Percentiles rank a stretch among this genome's conserved stretches.
Evolutionary conservation across 2,113 vertebrate genomes (phyloP).

Genomic region (Nothocercus nigrocapillus): DNA sequence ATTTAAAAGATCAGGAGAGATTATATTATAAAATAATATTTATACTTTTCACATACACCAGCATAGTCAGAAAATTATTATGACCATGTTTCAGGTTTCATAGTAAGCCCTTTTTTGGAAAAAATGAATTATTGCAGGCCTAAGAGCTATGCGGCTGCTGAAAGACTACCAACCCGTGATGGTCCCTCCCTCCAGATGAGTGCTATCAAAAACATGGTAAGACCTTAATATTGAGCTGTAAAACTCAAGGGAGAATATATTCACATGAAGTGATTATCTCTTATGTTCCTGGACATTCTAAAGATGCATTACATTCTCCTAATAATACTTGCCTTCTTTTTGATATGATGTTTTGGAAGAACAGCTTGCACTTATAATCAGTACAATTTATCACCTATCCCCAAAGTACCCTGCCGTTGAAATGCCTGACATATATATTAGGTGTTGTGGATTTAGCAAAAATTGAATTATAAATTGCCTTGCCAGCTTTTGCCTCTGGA

Average conservation of each 20-base stretch:
- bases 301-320: slow-evolving; percentile 82
- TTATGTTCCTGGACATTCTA: slow-evolving; percentile 81
- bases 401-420: slow-evolving; percentile 87
- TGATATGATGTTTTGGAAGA: slow-evolving; percentile 83
- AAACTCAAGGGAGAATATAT: slow-evolving; percentile 73
- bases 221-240: slow-evolving; percentile 68
- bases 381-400: slow-evolving; percentile 88
- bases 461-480: slow-evolving; percentile 91
- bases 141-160: slow-evolving; percentile 71
- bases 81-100: slow-evolving; percentile 69
- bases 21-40: slow-evolving; percentile 78
- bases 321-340: slow-evolving; percentile 82
- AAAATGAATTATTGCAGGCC: slow-evolving; percentile 73
- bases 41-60: slow-evolving; percentile 71
- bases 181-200: slow-evolving; percentile 70
- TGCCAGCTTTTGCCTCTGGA: slow-evolving; percentile 88
- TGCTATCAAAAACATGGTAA: slow-evolving; percentile 74
- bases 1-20: slow-evolving; percentile 74
- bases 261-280: slow-evolving; percentile 76
- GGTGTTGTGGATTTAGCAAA: slow-evolving; percentile 94
- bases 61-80: slow-evolving; percentile 73
- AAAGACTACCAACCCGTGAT: slow-evolving; percentile 72
- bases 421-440: slow-evolving; percentile 98
- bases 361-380: slow-evolving; percentile 88
- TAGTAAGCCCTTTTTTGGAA: slow-evolving; percentile 57